Base-by-base conservation (phyloP, 2,888 invertebrate genomes). In the Nomada ruficornis region DNA sequence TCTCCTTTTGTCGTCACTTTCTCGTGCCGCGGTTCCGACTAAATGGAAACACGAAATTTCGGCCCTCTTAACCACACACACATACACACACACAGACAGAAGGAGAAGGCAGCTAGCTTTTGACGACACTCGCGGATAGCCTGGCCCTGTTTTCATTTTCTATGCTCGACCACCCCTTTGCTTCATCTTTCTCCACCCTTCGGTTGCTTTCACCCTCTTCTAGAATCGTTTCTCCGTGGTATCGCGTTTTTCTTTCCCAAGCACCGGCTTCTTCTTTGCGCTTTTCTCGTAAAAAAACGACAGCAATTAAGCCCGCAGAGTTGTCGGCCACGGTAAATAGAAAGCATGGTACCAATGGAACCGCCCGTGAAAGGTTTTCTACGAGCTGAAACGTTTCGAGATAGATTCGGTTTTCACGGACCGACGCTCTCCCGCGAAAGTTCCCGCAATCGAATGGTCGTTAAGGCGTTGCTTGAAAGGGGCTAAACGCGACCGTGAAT, bases 41-140 rank as follows among this genome's bases (percentile, higher is more conserved):
- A 59, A 81, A 81, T 80, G 68, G 80, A 64, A 69, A 42, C 63
- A 52, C 68, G 73, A 80, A 74, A 81, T 72, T 79, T 80, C 63
- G 68, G 69, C 29, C 67, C 52, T 26, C 62, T 42, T 64, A n/a
- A 15, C 44, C 54, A 15, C 55, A 52, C 65, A 29, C 42, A 44
- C 52, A 29, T 7, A 7, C 29, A 7, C 29, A 36, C 29, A 36
- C 7, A 36, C 7, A 36, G 36, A 36, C 0, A 36, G 36, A 36
- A 36, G 7, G 36, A 36, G 42, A 73, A 52, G 42, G 55, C 26
- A 47, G n/a, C 36, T 47, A 57, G 69, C 64, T 77, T 70, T 77
- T 79, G 64, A 69, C 52, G 60, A 62, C 26, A 36, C 67, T 36
- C 50, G 36, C 29, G 13, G 57, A 59, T 20, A n/a, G 11, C 20